These are phyloP conservation scores for Aromia moschata DNA, from an alignment of 2,888 invertebrate genomes.

Conservation along the genomic window DNA sequence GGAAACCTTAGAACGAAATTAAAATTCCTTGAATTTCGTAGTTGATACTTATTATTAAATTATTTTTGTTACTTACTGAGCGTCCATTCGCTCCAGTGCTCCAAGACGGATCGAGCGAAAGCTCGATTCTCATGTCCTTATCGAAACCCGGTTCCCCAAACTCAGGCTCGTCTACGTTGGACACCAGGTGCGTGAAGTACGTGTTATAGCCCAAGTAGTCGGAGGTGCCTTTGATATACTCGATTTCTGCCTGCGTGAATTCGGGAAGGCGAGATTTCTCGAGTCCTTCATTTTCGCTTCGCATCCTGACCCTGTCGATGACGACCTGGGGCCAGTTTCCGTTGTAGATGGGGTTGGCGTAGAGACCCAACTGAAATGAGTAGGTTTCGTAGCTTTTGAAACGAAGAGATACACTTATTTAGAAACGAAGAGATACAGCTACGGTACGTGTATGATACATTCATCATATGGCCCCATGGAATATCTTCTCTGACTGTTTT, in stretches of 20 bases:
- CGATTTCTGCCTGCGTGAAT: slow-evolving; percentile 70
- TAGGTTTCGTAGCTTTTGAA: too few species aligned
- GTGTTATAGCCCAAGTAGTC: slow-evolving; percentile 81
- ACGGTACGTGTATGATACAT: too few species aligned
- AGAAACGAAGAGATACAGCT: too few species aligned
- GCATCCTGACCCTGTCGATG: slow-evolving; percentile 67
- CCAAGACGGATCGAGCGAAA: slow-evolving; percentile 12
- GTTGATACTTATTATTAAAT: neutral
- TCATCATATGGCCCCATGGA: too few species aligned
- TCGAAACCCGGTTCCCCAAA: slow-evolving; percentile 25
- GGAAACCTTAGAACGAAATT: neutral
- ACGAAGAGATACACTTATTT: too few species aligned
- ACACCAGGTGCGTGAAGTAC: slow-evolving; percentile 70
- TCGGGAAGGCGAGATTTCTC: slow-evolving; percentile 69
- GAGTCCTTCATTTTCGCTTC: slow-evolving; percentile 64
- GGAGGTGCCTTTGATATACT: slow-evolving; percentile 68
- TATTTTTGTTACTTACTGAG: neutral
- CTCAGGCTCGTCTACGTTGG: slow-evolving; percentile 7
- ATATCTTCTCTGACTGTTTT: too few species aligned
- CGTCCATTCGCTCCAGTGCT: slow-evolving; percentile 13
- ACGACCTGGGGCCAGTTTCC: slow-evolving; percentile 76
- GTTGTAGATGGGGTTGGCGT: slow-evolving; percentile 69
- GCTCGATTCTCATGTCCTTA: slow-evolving; percentile 11
- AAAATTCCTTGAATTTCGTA: neutral
- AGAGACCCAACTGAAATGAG: slow-evolving; percentile 40